Percentiles rank a stretch among this genome's conserved stretches.
phyloP scores from a whole-genome alignment of 2,797 vertebrate species.

The Bucorvus abyssinicus region DNA sequence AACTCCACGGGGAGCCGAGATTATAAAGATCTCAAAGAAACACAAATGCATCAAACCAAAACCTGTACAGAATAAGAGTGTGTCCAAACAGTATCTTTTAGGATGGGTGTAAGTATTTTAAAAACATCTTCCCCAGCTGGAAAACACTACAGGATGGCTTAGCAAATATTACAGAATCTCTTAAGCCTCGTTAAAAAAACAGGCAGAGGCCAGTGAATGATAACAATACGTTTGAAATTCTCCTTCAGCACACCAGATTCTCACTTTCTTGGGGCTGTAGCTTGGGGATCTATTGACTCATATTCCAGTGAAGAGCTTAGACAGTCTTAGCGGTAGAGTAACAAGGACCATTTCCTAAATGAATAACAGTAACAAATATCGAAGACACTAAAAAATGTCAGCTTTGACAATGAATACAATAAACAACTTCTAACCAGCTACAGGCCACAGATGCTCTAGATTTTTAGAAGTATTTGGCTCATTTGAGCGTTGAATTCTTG shows the following conservation, averaged over 20 bases:
- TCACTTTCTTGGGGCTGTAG: not conserved
- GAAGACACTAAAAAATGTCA: not conserved
- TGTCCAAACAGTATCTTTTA: not conserved
- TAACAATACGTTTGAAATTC: not conserved
- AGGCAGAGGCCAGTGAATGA: not conserved
- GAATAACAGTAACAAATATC: not conserved
- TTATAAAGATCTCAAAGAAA: not conserved
- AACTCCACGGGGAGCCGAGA: not conserved
- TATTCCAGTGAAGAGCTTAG: not conserved
- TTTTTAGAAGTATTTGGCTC: slow-evolving; percentile 12
- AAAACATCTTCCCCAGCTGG: not conserved
- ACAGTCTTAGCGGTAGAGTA: not conserved
- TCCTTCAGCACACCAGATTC: not conserved
- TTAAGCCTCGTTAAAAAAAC: not conserved
- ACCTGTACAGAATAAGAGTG: not conserved
- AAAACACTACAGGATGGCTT: not conserved
- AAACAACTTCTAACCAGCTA: not conserved
- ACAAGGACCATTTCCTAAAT: not conserved
- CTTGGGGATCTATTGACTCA: not conserved
- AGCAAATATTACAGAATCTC: not conserved
- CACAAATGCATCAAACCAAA: slow-evolving; percentile 39
- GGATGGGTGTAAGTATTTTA: not conserved
- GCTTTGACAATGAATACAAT: not conserved
- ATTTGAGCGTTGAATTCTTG: not conserved
- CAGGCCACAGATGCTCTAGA: not conserved